These are phyloP conservation scores for Phortica okadai DNA, from an alignment of 2,888 invertebrate species.

Conservation along the genomic window DNA sequence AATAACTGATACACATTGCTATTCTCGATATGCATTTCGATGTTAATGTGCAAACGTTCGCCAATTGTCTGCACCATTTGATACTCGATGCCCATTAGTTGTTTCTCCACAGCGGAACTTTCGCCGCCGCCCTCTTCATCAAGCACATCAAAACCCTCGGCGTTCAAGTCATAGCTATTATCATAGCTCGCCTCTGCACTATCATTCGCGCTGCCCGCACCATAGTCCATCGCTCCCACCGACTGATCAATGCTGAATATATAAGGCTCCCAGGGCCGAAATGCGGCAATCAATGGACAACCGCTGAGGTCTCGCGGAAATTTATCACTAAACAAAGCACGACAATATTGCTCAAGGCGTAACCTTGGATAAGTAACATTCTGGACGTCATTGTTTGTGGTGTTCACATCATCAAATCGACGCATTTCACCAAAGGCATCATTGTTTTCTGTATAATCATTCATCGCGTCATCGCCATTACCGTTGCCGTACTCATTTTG, in stretches of 20 bases:
- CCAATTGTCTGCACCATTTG: conserved; percentile 71
- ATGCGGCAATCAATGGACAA: conserved; percentile 70
- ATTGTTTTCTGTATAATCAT: neutral
- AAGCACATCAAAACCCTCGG: neutral
- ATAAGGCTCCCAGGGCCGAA: conserved; percentile 74
- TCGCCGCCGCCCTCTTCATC: conserved; percentile 8
- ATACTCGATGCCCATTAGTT: conserved; percentile 70
- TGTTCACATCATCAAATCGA: neutral
- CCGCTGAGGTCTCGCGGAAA: conserved; percentile 72
- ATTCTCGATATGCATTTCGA: conserved; percentile 66
- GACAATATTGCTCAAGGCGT: conserved; percentile 54
- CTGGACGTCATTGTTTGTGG: neutral
- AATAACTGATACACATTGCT: conserved; percentile 69
- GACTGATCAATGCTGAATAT: conserved; percentile 55
- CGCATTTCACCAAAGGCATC: no score
- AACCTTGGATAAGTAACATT: conserved; percentile 35
- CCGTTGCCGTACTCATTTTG: neutral
- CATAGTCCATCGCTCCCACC: neutral
- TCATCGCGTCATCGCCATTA: neutral
- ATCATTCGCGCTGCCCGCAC: neutral
- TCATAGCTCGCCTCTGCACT: conserved; percentile 29
- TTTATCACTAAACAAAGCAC: conserved; percentile 67
- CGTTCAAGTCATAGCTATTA: conserved; percentile 37
- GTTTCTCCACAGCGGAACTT: conserved; percentile 24
- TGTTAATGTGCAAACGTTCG: conserved; percentile 66